phyloP scores from a whole-genome alignment of 1,140 invertebrate species.

The Ips nitidus region DNA sequence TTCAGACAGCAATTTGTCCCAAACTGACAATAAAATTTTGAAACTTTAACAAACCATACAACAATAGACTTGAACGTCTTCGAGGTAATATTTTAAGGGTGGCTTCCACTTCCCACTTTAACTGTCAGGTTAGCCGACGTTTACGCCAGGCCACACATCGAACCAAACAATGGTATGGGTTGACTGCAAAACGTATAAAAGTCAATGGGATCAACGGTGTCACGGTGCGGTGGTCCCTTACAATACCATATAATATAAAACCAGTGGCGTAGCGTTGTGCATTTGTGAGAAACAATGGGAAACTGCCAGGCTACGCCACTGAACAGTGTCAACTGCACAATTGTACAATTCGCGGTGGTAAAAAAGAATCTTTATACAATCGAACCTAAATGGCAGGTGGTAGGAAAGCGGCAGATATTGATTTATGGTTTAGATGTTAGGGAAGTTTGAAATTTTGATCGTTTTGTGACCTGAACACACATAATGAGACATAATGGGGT shows the following conservation, averaged over 20 bases:
- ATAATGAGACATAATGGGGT: neutral
- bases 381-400: neutral
- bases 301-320: neutral
- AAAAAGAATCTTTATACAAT: neutral
- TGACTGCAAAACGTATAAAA: conserved; percentile 9
- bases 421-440: neutral
- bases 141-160: too few species aligned
- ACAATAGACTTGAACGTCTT: too few species aligned
- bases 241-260: conserved; percentile 10
- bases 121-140: too few species aligned
- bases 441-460: neutral
- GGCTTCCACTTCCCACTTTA: too few species aligned
- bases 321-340: neutral
- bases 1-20: too few species aligned
- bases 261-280: neutral
- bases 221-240: conserved; percentile 21
- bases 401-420: neutral
- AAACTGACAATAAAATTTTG: too few species aligned
- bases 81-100: too few species aligned
- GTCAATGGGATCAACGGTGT: conserved; percentile 34
- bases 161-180: too few species aligned
- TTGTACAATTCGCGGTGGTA: neutral
- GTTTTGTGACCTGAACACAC: neutral
- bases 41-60: too few species aligned
- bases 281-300: neutral